Base-by-base conservation (phyloP, 1,140 invertebrate genomes). In the Lordiphosa collinella region DNA sequence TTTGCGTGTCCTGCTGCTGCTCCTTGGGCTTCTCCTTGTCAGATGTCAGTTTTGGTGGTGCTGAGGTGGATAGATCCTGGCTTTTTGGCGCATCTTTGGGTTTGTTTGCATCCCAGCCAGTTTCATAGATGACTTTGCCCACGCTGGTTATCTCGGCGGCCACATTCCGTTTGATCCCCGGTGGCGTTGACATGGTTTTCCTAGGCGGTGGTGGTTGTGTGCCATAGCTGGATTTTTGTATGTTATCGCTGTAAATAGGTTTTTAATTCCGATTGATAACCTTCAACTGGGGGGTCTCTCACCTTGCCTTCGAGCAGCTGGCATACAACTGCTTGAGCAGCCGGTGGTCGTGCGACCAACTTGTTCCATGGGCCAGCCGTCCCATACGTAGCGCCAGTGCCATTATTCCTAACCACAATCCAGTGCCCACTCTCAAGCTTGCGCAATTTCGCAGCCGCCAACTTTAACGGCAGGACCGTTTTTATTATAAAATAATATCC, bases 111-210 rank as follows among this genome's bases (percentile, higher is more conserved):
- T 80, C 75, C 75, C 75, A 80, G 7, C 61, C 57, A 25, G 75
- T 59, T 6, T 80, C 71, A 18, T 82, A 80, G 14, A 80, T 59
- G 6, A 58, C 71, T 18, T 80, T 80, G 4, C 75, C 78, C 9
- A 84, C 76, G 16, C 76, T 82, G 13, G 76, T 82, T 35, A 82
- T 82, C 25, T 82, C 76, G 11, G 78, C 59, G 11, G 76, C 78
- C 1, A 84, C 76, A 82, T 82, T 82, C 1, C 76, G 54, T 56
- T 84, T 82, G 9, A 82, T 71, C 35, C 76, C 72, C 2, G 71
- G 31, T 35, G 4, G 41, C 31, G 13, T 18, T 54, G 14, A 55
- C 38, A 35, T 49, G 41, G 31, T 11, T 37, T 46, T 11, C 22
- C 18, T 5, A 22, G 18, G 4, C 6, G 18, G 4, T 22, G 18